Evolutionary conservation across 2,888 invertebrate species (phyloP).

Genomic region (Pocota personata): DNA sequence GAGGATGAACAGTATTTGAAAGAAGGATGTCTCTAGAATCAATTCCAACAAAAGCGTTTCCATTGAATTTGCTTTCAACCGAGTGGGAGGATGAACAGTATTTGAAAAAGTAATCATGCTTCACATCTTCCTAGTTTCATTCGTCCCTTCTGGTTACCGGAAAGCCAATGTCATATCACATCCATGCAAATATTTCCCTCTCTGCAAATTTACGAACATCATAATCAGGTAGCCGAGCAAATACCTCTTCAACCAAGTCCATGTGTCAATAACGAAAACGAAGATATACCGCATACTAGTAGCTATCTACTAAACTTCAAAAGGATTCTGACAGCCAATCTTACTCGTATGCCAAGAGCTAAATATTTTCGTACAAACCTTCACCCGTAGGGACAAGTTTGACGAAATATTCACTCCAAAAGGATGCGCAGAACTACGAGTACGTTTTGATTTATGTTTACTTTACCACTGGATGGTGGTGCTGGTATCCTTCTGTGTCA

Average conservation of each 20-base stretch:
- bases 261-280: not conserved
- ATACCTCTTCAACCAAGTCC: not conserved
- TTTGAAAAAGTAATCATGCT: too few relatives aligned
- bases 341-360: not conserved
- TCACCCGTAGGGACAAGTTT: not conserved
- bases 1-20: too few relatives aligned
- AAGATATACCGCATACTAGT: not conserved
- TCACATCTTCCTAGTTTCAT: too few relatives aligned
- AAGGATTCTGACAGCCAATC: not conserved
- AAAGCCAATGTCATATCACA: not conserved
- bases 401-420: not conserved
- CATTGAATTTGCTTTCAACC: too few relatives aligned
- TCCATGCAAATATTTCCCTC: not conserved
- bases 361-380: not conserved
- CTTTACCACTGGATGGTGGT: not conserved
- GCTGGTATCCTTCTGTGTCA: not conserved
- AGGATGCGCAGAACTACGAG: not conserved
- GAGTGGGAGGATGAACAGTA: too few relatives aligned
- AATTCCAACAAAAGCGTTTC: too few relatives aligned
- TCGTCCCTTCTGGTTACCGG: not conserved
- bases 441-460: not conserved
- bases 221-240: not conserved
- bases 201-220: not conserved
- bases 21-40: too few relatives aligned
- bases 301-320: not conserved